Percentiles rank a stretch among this genome's conserved stretches.
phyloP scores from a whole-genome alignment of 2,113 vertebrate genomes.

The Formicarius rufipectus region DNA sequence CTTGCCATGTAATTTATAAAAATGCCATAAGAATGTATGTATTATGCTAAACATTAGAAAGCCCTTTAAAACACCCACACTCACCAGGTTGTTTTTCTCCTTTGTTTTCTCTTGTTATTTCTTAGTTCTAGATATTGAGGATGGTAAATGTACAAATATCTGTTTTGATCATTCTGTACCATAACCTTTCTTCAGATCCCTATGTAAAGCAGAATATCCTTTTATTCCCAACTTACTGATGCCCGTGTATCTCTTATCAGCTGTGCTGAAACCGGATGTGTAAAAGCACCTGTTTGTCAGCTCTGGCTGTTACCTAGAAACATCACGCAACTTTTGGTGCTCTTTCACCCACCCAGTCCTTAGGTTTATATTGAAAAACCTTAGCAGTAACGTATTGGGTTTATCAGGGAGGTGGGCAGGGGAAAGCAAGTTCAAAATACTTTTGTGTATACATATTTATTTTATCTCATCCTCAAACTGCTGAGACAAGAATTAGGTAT shows the following conservation, averaged over 20 bases:
- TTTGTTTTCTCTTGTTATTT: background rate
- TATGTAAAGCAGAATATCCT: background rate
- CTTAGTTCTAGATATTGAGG: background rate
- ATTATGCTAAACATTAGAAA: background rate
- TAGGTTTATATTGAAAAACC: background rate
- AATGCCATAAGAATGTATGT: background rate
- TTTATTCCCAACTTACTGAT: background rate
- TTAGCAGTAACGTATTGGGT: background rate
- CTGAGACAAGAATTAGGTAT: background rate
- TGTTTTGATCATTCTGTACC: background rate
- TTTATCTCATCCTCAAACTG: background rate
- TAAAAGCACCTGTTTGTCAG: background rate
- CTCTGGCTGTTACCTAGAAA: background rate
- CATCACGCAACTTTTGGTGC: slow-evolving; percentile 8
- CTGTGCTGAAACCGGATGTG: background rate
- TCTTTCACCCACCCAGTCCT: background rate
- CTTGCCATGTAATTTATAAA: background rate
- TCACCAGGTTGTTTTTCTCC: background rate
- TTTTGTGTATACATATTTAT: background rate
- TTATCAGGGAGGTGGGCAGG: background rate
- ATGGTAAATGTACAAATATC: background rate
- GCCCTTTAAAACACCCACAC: slow-evolving; percentile 34
- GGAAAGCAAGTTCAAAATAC: background rate
- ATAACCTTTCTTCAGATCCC: background rate
- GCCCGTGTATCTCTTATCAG: background rate